phyloP scores from a whole-genome alignment of 2,888 invertebrate species.

The Megastigmus dorsalis region DNA sequence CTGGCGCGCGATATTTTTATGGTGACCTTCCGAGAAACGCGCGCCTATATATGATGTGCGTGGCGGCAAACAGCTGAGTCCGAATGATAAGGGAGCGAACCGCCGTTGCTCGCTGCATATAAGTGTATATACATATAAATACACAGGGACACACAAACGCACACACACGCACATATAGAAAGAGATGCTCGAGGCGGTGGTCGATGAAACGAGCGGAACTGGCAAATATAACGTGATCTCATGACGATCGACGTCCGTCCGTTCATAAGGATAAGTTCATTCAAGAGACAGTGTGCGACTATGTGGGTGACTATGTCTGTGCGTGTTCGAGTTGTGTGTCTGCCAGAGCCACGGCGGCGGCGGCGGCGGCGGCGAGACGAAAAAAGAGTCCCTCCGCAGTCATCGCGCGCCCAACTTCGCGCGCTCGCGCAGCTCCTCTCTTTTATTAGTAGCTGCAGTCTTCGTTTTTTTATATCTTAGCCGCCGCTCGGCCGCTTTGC shows the following conservation, averaged over 20 bases:
- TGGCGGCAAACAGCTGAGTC: conserved; percentile 66
- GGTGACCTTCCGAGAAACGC: conserved; percentile 67
- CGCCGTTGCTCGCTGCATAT: too few species aligned
- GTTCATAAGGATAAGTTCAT: conserved; percentile 36
- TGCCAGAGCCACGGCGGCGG: too few species aligned
- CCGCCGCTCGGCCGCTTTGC: neutral
- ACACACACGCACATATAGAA: neutral
- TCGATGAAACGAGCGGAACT: conserved; percentile 39
- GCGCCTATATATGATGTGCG: too few species aligned
- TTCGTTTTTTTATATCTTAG: neutral
- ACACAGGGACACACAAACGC: neutral
- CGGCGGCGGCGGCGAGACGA: neutral
- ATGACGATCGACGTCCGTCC: conserved; percentile 48
- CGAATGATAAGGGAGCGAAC: conserved; percentile 60
- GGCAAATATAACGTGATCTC: conserved; percentile 51
- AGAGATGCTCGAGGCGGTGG: neutral
- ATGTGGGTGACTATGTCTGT: too few species aligned
- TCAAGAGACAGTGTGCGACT: too few species aligned
- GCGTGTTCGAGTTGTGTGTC: too few species aligned
- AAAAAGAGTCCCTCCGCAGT: conserved; percentile 7
- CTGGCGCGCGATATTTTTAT: conserved; percentile 66
- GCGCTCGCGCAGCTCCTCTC: neutral
- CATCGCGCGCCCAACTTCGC: neutral
- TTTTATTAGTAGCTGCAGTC: neutral
- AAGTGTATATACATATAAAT: neutral